Base-by-base conservation (phyloP, 2,113 vertebrate genomes). In the Panurus biarmicus region DNA sequence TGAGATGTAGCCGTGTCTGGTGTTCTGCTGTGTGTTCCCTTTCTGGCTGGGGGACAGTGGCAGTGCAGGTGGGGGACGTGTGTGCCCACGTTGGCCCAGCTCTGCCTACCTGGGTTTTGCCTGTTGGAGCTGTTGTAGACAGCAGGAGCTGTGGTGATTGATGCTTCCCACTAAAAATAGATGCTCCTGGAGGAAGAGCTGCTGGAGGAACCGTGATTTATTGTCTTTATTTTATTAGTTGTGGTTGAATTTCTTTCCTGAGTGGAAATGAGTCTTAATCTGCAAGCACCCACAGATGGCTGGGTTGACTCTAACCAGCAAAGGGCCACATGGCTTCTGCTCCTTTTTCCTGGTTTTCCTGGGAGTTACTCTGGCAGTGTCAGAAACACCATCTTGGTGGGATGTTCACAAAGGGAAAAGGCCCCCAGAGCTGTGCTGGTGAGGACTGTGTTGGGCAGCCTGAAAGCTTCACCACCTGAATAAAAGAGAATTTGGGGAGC, bases 151-250 rank as follows among this genome's bases (percentile, higher is more conserved):
- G 50, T 44, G 35, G 85, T 82, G 87, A 93, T 95, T 85, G 84
- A 79, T 94, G 76, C 87, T 83, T 35, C 82, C 64, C 70, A 14
- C 96, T 96, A 94, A 96, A 94, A 97, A 96, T 94, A 96, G 95
- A 73, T 66, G 38, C 84, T 94, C 28, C 71, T 95, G 48, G 86
- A 96, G 87, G 62, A 87, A 94, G 72, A 78, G 62, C 79, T 92
- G 57, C 75, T 78, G 75, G 73, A 86, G 60, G 66, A 94, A 9
- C 57, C 0, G 2, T 65, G 70, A 85, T 75, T 89, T 88, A 35
- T 47, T 82, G 71, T 58, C 36, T 38, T 28, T 51, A n/a, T 81
- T 91, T 79, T 77, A 54, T 87, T 84, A 77, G 42, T 88, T 91
- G 53, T 57, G 61, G 91, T 66, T 85, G 77, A 56, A 64, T 93